These are phyloP conservation scores for Rhabdornis inornatus DNA, from an alignment of 2,113 vertebrate species.

Conservation along the genomic window DNA sequence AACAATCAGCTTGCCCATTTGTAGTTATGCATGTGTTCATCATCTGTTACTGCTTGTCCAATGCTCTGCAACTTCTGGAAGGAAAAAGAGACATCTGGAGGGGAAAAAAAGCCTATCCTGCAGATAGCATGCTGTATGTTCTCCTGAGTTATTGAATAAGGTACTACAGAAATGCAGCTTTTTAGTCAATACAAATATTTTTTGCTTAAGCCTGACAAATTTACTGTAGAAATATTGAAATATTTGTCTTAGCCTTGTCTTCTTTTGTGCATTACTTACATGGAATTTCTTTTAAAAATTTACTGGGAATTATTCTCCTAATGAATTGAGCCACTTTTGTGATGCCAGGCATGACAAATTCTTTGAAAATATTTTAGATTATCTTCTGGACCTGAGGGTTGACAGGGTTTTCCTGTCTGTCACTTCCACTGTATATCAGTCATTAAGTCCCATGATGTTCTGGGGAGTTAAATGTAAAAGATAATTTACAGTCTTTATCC, in stretches of 20 bases:
- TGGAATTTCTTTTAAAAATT: background rate
- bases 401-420: background rate
- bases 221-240: background rate
- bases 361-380: slow-evolving; percentile 10
- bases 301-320: slow-evolving; percentile 34
- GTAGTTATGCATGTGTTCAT: slow-evolving; percentile 84
- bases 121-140: slow-evolving; percentile 73
- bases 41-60: slow-evolving; percentile 85
- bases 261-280: background rate
- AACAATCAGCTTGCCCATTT: slow-evolving; percentile 85
- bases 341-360: background rate
- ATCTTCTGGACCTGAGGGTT: background rate
- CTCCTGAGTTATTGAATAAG: slow-evolving; percentile 66
- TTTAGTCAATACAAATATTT: slow-evolving; percentile 21
- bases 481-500: background rate
- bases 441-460: background rate
- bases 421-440: background rate
- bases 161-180: slow-evolving; percentile 55
- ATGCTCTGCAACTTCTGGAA: slow-evolving; percentile 83
- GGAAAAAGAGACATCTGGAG: slow-evolving; percentile 84
- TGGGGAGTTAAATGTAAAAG: background rate
- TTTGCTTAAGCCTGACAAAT: background rate
- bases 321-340: background rate
- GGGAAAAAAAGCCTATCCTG: slow-evolving; percentile 61
- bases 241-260: background rate